These are phyloP conservation scores for Melanotaenia nigrans DNA, from an alignment of 2,797 vertebrate genomes.

Conservation along the genomic window DNA sequence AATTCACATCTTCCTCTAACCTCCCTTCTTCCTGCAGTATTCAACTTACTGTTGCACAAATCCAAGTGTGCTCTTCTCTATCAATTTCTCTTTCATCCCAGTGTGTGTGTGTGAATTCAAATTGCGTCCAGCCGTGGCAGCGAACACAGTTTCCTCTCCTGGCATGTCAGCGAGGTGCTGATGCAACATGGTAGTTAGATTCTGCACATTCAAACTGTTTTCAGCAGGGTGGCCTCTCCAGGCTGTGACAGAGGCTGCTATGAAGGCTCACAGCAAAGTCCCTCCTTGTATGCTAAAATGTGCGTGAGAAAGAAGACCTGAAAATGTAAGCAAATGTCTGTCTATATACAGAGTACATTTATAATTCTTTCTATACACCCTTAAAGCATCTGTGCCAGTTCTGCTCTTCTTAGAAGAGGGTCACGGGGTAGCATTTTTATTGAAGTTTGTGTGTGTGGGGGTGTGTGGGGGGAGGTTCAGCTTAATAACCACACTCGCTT, in stretches of 20 bases:
- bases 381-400: slow-evolving; percentile 11
- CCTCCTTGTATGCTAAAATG: slow-evolving; percentile 4
- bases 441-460: not conserved
- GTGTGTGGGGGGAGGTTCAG: slow-evolving; percentile 27
- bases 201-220: slow-evolving; percentile 32
- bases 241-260: slow-evolving; percentile 27
- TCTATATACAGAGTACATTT: slow-evolving; percentile 1
- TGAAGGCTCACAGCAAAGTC: slow-evolving; percentile 50
- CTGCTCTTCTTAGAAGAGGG: slow-evolving; percentile 23
- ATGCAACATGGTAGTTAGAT: slow-evolving; percentile 44
- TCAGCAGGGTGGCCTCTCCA: slow-evolving; percentile 34
- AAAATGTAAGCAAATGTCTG: slow-evolving; percentile 9
- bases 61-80: slow-evolving; percentile 13
- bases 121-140: slow-evolving; percentile 41
- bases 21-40: not conserved
- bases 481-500: slow-evolving; percentile 17
- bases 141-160: slow-evolving; percentile 30
- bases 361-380: slow-evolving; percentile 9
- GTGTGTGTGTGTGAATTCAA: slow-evolving; percentile 33
- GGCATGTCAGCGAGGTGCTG: slow-evolving; percentile 39
- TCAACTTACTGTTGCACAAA: slow-evolving; percentile 16
- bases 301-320: not conserved
- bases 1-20: not conserved
- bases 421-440: slow-evolving; percentile 12
- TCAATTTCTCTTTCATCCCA: slow-evolving; percentile 27